phyloP scores from a whole-genome alignment of 2,113 vertebrate species.

The Corvus hawaiiensis region DNA sequence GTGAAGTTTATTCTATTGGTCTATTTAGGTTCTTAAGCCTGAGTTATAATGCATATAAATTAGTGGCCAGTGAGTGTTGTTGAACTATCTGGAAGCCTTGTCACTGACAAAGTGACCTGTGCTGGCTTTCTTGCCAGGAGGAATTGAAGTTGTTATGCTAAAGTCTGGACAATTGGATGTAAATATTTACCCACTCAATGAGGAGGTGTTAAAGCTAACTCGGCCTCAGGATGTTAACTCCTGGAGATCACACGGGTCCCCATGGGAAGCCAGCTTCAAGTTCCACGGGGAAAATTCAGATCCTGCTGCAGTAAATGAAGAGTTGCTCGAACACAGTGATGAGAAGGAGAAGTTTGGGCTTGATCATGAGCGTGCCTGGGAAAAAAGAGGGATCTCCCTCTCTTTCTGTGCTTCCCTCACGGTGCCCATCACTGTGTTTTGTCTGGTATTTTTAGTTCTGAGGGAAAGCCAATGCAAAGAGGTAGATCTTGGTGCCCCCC shows the following conservation, averaged over 20 bases:
- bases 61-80: conserved; percentile 58
- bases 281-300: neutral
- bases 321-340: neutral
- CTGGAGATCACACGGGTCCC: neutral
- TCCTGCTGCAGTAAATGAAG: neutral
- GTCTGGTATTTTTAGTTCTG: neutral
- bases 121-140: conserved; percentile 34
- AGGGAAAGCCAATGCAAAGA: neutral
- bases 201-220: conserved; percentile 49
- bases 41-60: conserved; percentile 55
- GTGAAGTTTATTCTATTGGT: conserved; percentile 45
- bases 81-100: conserved; percentile 49
- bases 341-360: neutral
- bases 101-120: conserved; percentile 17
- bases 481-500: neutral
- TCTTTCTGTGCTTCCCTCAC: neutral
- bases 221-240: conserved; percentile 39
- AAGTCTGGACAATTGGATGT: conserved; percentile 35
- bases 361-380: neutral
- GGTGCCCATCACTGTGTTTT: neutral
- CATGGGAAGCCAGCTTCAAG: neutral
- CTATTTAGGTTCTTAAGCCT: conserved; percentile 43
- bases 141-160: conserved; percentile 48
- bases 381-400: neutral
- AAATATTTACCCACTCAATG: conserved; percentile 52